Evolutionary conservation across 2,113 vertebrate genomes (phyloP).

Genomic region (Narcine bancroftii): DNA sequence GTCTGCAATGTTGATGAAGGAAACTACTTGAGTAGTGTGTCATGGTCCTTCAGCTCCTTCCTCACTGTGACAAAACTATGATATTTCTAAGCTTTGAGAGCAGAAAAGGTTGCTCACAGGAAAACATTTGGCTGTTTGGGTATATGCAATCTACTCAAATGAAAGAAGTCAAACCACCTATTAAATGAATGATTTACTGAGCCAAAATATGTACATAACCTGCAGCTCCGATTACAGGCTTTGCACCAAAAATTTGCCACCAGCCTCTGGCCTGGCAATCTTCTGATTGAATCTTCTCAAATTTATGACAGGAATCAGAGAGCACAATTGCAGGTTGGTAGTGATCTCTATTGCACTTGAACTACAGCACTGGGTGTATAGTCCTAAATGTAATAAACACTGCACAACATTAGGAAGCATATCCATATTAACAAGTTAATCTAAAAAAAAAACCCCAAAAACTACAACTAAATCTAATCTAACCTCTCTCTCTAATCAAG

Average conservation of each 20-base stretch:
- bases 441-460: too few species aligned
- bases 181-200: neutral
- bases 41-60: neutral
- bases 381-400: neutral
- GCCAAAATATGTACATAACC: neutral
- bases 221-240: neutral
- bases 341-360: neutral
- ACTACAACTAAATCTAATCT: too few species aligned
- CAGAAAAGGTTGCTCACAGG: neutral
- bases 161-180: too few species aligned
- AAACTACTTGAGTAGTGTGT: neutral
- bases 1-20: neutral
- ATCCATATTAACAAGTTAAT: too few species aligned
- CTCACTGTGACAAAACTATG: neutral
- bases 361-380: neutral
- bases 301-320: neutral
- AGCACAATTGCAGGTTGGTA: neutral
- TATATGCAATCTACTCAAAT: neutral
- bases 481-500: too few species aligned
- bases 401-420: neutral
- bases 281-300: neutral
- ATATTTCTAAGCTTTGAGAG: neutral
- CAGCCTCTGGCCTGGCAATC: neutral
- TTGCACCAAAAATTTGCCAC: neutral
- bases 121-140: neutral